Evolutionary conservation across 2,888 invertebrate genomes (phyloP), one percentile per base, ranked within the genome.

Genomic region (Chorisops tibialis): DNA sequence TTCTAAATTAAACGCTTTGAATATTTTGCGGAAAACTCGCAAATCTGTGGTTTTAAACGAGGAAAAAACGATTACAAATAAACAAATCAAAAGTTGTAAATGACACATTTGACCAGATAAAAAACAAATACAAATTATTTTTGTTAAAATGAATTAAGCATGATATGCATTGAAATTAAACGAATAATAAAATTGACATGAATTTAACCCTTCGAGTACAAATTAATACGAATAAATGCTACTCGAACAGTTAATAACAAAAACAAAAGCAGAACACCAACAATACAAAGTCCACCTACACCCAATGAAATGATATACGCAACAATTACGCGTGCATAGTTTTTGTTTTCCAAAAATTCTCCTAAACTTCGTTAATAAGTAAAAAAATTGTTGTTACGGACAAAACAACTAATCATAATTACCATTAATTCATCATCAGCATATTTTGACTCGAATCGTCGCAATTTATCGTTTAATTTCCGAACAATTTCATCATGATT

Each of bases 381-480:
- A 19, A 52, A 43, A 2, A 24, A 35, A 41, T 45, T 51, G 9
- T 2, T 30, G 30, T 30, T 30, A 30, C 5, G 2, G 30, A 7
- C 30, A 30, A 30, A 30, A 30, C 30, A 30, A 9, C 9, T 30
- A 30, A 35, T 14, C 9, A 7, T 19, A 51, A 63, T 73, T 60
- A 78, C 78, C 77, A 75, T 68, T 64, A 74, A 77, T 58, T 78
- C 78, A 68, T 77, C 78, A 49, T 77, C 77, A 0, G 74, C 74
- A 48, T 74, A 74, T 12, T 71, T 74, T 2, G 70, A 70, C 65
- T 77, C 78, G 63, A 75, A 75, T 56, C 73, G 72, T 45, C 73
- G 74, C 1, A 78, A 47, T 21, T 74, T 74, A 4, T 74, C 73
- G 9, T 66, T 71, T n/a, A 79, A 63, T 39, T 71, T 73, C 48